Evolutionary conservation across 2,888 invertebrate species (phyloP), one percentile per base, ranked within the genome.

Genomic region (Leptopilina drosophilae): DNA sequence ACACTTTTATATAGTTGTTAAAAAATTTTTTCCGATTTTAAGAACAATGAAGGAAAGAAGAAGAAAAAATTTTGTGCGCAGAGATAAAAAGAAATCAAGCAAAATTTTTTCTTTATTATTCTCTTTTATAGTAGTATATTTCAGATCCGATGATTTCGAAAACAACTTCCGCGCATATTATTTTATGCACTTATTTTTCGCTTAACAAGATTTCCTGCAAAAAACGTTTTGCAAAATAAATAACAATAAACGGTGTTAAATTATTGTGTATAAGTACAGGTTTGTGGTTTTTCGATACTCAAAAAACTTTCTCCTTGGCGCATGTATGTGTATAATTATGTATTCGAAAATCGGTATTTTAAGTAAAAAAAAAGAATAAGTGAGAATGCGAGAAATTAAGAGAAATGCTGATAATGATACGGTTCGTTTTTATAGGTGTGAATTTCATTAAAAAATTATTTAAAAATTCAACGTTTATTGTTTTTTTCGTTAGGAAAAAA

Each of bases 181-280:
- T 33, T 33, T 33, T 33, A 33, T 3, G 33, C 33, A 33, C 33
- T 33, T 33, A 33, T 33, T 33, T 33, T 33, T 49, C 49, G 62
- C 15, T 15, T 20, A n/a, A 62, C n/a, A 62, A 62, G 15, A 20
- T 62, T 42, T 62, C 62, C 20, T 20, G 62, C 20, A 7, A 20
- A 33, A 33, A 33, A 15, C 49, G n/a, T 20, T 62, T 62, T 62
- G 15, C 7, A 62, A 62, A 62, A 62, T 62, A 62, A 62, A 62
- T 62, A 62, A 62, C 9, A 69, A 26, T 49, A 69, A 53, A 69
- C 26, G 7, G 26, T 20, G 26, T 49, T 69, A 69, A 69, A 62
- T 69, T 69, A 69, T 69, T 26, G 8, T 42, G 49, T 49, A 53
- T 69, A 69, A 69, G n/a, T 7, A 53, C 53, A 69, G 49, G 69